Evolutionary conservation across 2,113 vertebrate genomes (phyloP), one percentile per base, ranked within the genome.

Genomic region (Naja naja): DNA sequence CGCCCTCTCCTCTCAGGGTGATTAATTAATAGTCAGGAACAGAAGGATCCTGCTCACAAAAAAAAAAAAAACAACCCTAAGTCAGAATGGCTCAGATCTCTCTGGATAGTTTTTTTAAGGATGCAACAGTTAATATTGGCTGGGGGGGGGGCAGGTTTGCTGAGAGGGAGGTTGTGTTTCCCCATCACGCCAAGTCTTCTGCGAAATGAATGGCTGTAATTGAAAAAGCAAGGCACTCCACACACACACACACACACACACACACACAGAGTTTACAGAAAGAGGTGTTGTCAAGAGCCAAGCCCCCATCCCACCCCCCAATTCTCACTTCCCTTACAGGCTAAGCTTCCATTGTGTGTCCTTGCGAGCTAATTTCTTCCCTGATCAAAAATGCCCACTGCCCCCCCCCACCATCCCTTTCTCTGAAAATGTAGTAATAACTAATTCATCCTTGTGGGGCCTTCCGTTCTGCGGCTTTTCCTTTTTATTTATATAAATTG

Each of bases 351-450:
- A 98, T 98, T 98, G 98, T 98, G 96, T 97, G 97, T 98, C 97
- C 95, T 98, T 97, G 97, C 96, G 97, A 98, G 98, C 98, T 97
- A 98, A 98, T 98, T 97, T 97, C 97, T 98, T 97, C 97, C 96
- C 97, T 98, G 98, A 98, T 98, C 98, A 98, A 98, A 98, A 98
- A 97, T 39, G 14, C n/a, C n/a, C 16, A 49, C 47, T 49, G 47
- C 47, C 69, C 16, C n/a, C 11, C 4, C 3, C 97, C 97, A 96
- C 97, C 97, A 56, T 22, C 22, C 58, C 23, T 97, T 97, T 49
- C 96, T 96, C 96, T 98, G 98, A 98, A 98, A 98, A 98, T 97
- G 97, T 98, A 98, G 97, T 98, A 98, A 98, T 98, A 97, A 98
- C 97, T 98, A 98, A 74, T 98, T 98, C 98, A 98, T 98, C 98